Base-by-base conservation (phyloP, 2,797 vertebrate species). In the Channa striata region DNA sequence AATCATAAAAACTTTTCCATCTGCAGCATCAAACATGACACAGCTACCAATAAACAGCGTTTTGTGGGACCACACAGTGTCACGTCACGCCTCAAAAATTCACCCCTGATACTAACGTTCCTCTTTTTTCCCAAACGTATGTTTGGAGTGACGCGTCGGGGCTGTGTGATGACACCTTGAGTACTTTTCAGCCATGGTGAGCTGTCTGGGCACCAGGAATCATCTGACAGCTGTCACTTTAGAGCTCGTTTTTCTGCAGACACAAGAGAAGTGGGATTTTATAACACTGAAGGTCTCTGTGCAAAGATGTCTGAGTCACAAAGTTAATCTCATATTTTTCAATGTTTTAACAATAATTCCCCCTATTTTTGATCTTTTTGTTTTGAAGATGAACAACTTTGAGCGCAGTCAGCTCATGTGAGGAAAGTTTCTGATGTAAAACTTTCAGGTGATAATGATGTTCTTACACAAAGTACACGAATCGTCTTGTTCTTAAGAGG, bases 181-280 rank as follows among this genome's bases (percentile, higher is more conserved):
- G 60, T 59, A 11, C 54, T 68, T 72, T 66, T 39, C 33, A 61
- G 47, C 63, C 46, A 30, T 68, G 21, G 25, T 57, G 68, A 83
- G 60, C 44, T 79, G 72, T 74, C 78, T 76, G 71, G 53, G 52
- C 48, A 39, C 43, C 1, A 12, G 44, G 68, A 44, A 53, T 43
- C 47, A 30, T 72, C 50, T 44, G 79, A 76, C 76, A 82, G 83
- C 78, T 80, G 80, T 77, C 79, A 66, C 68, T 63, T 85, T 54
- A 44, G 25, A 36, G 53, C 52, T 72, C 77, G 46, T 65, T 66
- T 60, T 23, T 61, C 37, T 16, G 56, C 51, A 1, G 13, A 66
- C 59, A 70, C 21, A 36, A 67, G 30, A 25, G 7, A 46, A 43
- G 43, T 2, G 30, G 40, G 11, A 17, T 68, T 77, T 74, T 62